phyloP scores from a whole-genome alignment of 2,113 vertebrate genomes.

The Pelodiscus sinensis region DNA sequence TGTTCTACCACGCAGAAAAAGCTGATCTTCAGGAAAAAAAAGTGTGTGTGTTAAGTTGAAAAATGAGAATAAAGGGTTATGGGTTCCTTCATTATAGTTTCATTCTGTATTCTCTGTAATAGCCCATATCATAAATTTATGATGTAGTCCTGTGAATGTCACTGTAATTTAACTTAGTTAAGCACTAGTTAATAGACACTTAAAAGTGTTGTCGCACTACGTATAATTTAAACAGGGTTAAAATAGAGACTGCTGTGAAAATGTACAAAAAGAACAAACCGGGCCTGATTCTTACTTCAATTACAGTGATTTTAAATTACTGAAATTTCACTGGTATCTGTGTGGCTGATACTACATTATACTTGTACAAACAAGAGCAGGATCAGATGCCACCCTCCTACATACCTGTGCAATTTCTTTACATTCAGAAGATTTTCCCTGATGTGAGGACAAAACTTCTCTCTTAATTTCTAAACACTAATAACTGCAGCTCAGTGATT shows the following conservation, averaged over 20 bases:
- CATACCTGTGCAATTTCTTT: neutral
- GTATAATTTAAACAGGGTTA: neutral
- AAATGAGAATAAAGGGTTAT: constrained; percentile 34
- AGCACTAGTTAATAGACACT: constrained; percentile 46
- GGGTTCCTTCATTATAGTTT: constrained; percentile 44
- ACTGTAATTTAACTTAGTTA: constrained; percentile 71
- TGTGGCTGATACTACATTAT: neutral
- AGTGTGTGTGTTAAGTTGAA: neutral
- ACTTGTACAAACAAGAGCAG: neutral
- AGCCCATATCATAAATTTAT: constrained; percentile 71
- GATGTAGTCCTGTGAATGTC: constrained; percentile 66
- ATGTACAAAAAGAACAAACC: neutral
- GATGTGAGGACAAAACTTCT: neutral
- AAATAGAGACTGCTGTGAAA: neutral
- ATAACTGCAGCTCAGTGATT: neutral
- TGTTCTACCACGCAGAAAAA: constrained; percentile 46
- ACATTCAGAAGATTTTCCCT: neutral
- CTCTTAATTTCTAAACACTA: neutral
- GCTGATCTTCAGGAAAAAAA: constrained; percentile 33
- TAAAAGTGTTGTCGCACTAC: neutral
- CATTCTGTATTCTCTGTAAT: constrained; percentile 67
- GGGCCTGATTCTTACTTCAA: neutral
- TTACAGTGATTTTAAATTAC: neutral
- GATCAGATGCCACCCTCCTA: neutral
- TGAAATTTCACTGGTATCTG: neutral